Conservation (phyloP, 2,888 invertebrate genomes). For the Villa cingulata region DNA sequence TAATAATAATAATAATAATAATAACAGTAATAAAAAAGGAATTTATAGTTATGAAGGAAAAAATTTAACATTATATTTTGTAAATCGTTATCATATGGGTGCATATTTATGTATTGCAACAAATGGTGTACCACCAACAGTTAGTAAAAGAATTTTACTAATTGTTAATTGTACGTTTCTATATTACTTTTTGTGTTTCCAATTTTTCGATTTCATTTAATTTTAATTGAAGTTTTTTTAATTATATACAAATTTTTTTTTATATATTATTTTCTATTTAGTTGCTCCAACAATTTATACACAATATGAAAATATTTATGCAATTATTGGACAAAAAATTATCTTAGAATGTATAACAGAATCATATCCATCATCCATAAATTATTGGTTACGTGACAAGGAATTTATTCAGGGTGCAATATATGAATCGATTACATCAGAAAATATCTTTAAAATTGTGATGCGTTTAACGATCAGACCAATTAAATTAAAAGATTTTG, state of each 20-base stretch:
- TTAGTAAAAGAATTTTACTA: conserved; percentile 31
- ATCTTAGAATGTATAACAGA: conserved; percentile 32
- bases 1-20: too few species aligned
- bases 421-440: conserved; percentile 42
- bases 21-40: conserved; percentile 19
- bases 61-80: conserved; percentile 27
- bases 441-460: conserved; percentile 61
- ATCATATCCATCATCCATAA: conserved; percentile 31
- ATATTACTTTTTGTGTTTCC: not conserved
- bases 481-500: conserved; percentile 53
- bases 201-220: too few species aligned
- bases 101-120: conserved; percentile 34
- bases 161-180: conserved; percentile 32
- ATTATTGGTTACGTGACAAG: conserved; percentile 34
- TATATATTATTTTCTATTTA: too few species aligned
- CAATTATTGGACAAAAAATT: conserved; percentile 29
- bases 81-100: conserved; percentile 29
- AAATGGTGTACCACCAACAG: conserved; percentile 35
- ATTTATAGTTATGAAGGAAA: conserved; percentile 29
- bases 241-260: too few species aligned
- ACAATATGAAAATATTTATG: conserved; percentile 30
- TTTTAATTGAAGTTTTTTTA: too few species aligned
- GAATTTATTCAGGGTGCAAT: conserved; percentile 31
- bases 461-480: conserved; percentile 57
- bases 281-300: conserved; percentile 33